Evolutionary conservation across 2,113 vertebrate species (phyloP).

Genomic region (Addax nasomaculatus): DNA sequence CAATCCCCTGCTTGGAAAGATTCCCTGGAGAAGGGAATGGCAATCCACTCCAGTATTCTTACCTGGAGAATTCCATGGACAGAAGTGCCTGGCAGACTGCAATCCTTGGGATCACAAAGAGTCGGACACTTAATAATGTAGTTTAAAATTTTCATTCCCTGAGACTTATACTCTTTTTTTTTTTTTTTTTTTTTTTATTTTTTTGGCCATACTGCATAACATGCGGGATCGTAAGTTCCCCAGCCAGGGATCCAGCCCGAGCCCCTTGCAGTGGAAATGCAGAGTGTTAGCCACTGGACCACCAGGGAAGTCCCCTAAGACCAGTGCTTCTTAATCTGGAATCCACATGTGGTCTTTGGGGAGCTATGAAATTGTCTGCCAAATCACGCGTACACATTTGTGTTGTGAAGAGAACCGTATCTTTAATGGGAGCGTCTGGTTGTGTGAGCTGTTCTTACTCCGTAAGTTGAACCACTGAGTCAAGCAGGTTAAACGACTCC

Average conservation of each 20-base stretch:
- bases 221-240: neutral
- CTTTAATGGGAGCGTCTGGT: neutral
- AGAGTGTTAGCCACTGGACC: neutral
- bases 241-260: neutral
- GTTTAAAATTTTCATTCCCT: neutral
- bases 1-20: neutral
- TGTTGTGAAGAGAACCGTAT: neutral
- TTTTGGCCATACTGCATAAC: neutral
- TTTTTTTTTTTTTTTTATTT: neutral
- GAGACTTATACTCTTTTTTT: neutral
- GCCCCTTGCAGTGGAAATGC: neutral
- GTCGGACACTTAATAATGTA: neutral
- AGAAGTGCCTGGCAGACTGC: neutral
- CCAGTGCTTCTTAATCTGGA: neutral
- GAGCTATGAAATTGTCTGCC: neutral
- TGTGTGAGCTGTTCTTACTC: neutral
- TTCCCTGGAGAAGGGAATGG: neutral
- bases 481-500: neutral
- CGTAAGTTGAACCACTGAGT: neutral
- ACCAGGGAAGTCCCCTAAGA: neutral
- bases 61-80: neutral
- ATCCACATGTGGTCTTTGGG: no score
- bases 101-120: neutral
- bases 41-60: neutral
- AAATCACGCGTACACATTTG: neutral